Base-by-base conservation (phyloP, 1,140 invertebrate genomes). In the Nomia melanderi region DNA sequence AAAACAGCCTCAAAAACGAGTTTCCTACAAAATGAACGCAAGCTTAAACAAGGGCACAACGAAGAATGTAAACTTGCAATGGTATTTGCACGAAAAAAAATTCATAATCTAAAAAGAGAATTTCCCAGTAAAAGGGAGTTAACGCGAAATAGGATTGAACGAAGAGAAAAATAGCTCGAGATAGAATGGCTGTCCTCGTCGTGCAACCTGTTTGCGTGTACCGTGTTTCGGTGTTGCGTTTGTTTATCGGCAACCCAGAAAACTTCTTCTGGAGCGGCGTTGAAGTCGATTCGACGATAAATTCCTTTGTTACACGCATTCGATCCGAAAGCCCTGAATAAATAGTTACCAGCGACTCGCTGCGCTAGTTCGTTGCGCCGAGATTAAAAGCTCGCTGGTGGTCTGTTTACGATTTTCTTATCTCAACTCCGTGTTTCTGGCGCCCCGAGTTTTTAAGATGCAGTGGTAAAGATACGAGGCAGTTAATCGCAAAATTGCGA, bases 151-250 rank as follows among this genome's bases (percentile, higher is more conserved):
- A n/a, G n/a, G n/a, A n/a, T n/a, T n/a, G n/a, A n/a, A n/a, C n/a
- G n/a, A n/a, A n/a, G n/a, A n/a, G n/a, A n/a, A n/a, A n/a, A n/a
- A n/a, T n/a, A n/a, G n/a, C n/a, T n/a, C n/a, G n/a, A n/a, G 41
- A 69, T 5, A 36, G 3, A 36, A 69, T 65, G 59, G 60, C 70
- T 57, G 59, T 57, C 78, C 29, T 77, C 71, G 47, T 82, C 63
- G 77, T 82, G 69, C 41, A 79, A 87, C 80, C 80, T 88, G 87
- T 85, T 88, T 80, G 70, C 81, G 83, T 88, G 81, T 88, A 88
- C 84, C 88, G 83, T 84, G 77, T 90, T 89, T 88, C 86, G 87
- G 84, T 87, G 81, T 88, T 81, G 76, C 77, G 33, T 77, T 63
- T 39, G 78, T 69, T 50, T 62, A 27, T 33, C 70, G 70, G 31